These are phyloP conservation scores for Amblyopsis rosae DNA, from an alignment of 2,113 vertebrate species.

Conservation along the genomic window DNA sequence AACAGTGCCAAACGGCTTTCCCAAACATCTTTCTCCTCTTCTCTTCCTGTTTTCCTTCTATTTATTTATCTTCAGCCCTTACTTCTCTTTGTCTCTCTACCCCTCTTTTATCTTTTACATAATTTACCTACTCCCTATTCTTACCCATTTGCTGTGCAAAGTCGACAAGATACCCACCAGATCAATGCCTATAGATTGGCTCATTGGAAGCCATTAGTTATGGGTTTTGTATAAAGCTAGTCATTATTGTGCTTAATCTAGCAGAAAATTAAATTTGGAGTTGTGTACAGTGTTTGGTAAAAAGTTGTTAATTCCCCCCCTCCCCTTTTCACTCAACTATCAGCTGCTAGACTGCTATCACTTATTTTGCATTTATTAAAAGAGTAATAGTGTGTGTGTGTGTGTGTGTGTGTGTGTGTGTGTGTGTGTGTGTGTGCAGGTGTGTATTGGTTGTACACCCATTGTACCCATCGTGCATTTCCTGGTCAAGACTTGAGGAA, in stretches of 20 bases:
- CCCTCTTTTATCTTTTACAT: conserved; percentile 14
- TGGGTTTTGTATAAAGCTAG: conserved; percentile 86
- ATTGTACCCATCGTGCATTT: conserved; percentile 39
- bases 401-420: conserved; percentile 8
- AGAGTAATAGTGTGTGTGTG: conserved; percentile 3
- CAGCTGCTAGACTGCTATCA: conserved; percentile 49
- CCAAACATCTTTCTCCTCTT: background rate
- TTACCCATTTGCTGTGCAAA: conserved; percentile 47
- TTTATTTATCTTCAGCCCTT: conserved; percentile 21
- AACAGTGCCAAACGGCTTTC: background rate
- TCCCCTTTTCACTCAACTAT: conserved; percentile 67
- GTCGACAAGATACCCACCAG: conserved; percentile 77
- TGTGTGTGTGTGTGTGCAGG: conserved; percentile 7
- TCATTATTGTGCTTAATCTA: conserved; percentile 91
- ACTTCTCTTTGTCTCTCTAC: conserved; percentile 10
- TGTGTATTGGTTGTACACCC: conserved; percentile 34
- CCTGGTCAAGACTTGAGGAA: conserved; percentile 46
- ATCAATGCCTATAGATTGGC: conserved; percentile 88
- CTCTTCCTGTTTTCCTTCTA: conserved; percentile 4
- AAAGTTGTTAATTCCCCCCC: conserved; percentile 78
- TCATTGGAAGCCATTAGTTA: conserved; percentile 87
- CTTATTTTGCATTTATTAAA: conserved; percentile 44
- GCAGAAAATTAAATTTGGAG: conserved; percentile 86
- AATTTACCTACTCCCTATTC: conserved; percentile 52
- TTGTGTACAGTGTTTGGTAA: conserved; percentile 84